Evolutionary conservation across 2,888 invertebrate species (phyloP), one percentile per base, ranked within the genome.

Genomic region (Mongoloraphidia duomilia): DNA sequence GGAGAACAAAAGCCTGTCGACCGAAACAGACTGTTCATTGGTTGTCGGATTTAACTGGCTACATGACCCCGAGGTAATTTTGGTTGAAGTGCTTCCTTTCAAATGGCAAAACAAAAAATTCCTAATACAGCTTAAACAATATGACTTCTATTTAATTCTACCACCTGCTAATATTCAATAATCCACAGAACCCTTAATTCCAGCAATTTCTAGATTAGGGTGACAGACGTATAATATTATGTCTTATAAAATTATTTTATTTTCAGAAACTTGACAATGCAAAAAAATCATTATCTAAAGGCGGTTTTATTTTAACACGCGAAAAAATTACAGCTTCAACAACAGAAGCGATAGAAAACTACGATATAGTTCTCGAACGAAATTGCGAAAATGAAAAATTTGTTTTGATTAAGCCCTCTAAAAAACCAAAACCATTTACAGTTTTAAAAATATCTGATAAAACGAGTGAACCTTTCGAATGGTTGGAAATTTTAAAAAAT

Each of bases 261-360:
- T 54, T 50, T n/a, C 55, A 74, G 72, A 56, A 71, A 1, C 63
- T 78, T 0, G 63, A 68, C 49, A 66, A 68, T 61, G 73, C 72
- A 1, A 55, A 68, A 3, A 64, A 66, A 2, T 70, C 74, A 1
- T 64, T 81, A 1, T 68, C 70, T 10, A 77, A 79, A 11, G 75
- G 72, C 56, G 77, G 78, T 47, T 82, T 76, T 59, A 57, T 82
- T 2, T 62, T 84, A 44, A 71, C 77, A 34, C 69, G 82, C 33
- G 82, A 82, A 60, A 69, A 65, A 36, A 61, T 66, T 8, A 68
- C 69, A 38, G 70, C 75, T 0, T 67, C 65, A 63, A 62, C 64
- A 55, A 61, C 67, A 4, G 63, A 63, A 50, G 62, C 69, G 0
- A 68, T 68, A 36, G 69, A 69, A 46, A 69, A 69, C 46, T 65